Conservation (phyloP, 1,140 invertebrate genomes). For the Tigriopus japonicus region DNA sequence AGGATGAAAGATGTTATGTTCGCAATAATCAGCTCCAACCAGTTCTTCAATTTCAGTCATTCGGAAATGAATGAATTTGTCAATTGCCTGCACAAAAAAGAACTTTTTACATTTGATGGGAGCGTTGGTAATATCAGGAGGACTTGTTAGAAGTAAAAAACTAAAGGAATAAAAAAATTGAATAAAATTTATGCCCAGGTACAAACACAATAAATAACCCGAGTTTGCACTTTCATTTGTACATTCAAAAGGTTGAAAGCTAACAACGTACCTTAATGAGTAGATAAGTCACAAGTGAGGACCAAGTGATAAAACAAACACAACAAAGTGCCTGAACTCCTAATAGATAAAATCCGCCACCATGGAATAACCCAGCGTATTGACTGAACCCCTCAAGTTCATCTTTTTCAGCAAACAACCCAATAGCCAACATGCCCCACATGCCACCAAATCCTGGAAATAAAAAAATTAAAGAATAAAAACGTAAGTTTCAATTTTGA, state of each 20-base stretch:
- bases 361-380: constrained; percentile 29
- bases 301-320: constrained; percentile 49
- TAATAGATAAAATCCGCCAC: constrained; percentile 65
- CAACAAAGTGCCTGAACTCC: constrained; percentile 53
- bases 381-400: constrained; percentile 50
- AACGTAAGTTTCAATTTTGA: too few species aligned
- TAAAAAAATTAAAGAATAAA: too few species aligned
- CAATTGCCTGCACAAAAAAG: constrained; percentile 17
- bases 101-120: neutral
- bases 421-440: constrained; percentile 64
- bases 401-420: constrained; percentile 72
- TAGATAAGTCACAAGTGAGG: constrained; percentile 41
- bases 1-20: constrained; percentile 49
- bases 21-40: constrained; percentile 64
- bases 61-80: constrained; percentile 55
- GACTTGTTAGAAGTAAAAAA: too few species aligned
- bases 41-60: constrained; percentile 65
- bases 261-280: constrained; percentile 29
- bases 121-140: too few species aligned
- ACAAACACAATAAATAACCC: too few species aligned
- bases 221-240: too few species aligned
- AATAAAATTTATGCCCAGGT: too few species aligned
- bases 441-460: constrained; percentile 30
- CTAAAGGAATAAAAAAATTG: too few species aligned
- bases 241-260: too few species aligned